phyloP scores from a whole-genome alignment of 1,140 invertebrate species.

The Drosophila sucinea region DNA sequence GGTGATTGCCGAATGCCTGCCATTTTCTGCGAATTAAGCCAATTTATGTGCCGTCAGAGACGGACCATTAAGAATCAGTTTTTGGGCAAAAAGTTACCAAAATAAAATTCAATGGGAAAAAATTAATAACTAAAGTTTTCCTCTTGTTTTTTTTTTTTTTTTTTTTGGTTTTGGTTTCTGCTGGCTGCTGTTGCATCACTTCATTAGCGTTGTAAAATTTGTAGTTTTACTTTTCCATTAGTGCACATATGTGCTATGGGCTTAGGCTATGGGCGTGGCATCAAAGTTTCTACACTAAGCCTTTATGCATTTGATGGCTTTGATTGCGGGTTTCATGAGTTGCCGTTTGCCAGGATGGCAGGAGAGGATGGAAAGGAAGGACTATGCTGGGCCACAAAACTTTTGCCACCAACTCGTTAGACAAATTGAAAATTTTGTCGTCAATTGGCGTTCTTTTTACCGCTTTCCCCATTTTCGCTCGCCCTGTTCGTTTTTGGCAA shows the following conservation, averaged over 20 bases:
- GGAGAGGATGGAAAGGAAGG: background rate
- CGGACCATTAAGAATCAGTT: conserved; percentile 30
- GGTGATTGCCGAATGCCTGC: conserved; percentile 51
- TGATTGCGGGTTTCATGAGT: conserved; percentile 55
- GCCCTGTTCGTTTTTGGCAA: background rate
- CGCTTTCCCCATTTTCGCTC: conserved; percentile 29
- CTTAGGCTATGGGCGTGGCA: conserved; percentile 7
- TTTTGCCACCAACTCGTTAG: conserved; percentile 69
- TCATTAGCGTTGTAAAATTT: conserved; percentile 31
- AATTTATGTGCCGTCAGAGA: conserved; percentile 64
- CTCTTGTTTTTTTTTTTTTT: conserved; percentile 58
- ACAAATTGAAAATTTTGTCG: conserved; percentile 79
- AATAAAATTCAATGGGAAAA: conserved; percentile 47
- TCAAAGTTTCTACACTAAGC: conserved; percentile 55
- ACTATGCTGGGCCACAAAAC: conserved; percentile 48
- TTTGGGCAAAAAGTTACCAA: conserved; percentile 14
- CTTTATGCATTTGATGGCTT: conserved; percentile 81
- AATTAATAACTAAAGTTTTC: conserved; percentile 61
- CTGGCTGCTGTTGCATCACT: conserved; percentile 19
- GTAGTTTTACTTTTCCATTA: conserved; percentile 54
- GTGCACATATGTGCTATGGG: conserved; percentile 60
- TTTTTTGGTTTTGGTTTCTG: background rate
- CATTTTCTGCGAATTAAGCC: conserved; percentile 79
- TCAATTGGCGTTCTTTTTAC: conserved; percentile 68
- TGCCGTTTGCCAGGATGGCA: conserved; percentile 21